phyloP scores from a whole-genome alignment of 2,797 vertebrate genomes.

The Poeciliopsis presidionis region DNA sequence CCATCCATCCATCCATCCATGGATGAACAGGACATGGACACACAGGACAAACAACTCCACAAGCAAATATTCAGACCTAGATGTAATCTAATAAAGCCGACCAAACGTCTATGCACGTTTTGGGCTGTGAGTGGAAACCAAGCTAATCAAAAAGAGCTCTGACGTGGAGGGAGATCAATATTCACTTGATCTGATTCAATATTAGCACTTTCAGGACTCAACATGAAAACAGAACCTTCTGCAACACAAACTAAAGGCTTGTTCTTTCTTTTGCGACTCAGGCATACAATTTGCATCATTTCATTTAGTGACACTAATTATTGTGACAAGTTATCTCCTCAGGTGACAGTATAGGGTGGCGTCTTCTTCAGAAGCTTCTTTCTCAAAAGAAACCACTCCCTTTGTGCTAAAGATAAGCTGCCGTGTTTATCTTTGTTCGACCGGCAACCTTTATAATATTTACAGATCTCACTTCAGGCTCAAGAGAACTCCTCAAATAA shows the following conservation, averaged over 20 bases:
- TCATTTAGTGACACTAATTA: not conserved
- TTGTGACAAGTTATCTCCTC: not conserved
- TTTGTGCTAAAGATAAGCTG: not conserved
- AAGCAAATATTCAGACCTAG: no score
- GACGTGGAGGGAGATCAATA: not conserved
- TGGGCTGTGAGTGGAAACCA: not conserved
- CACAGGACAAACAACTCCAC: no score
- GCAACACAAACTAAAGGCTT: not conserved
- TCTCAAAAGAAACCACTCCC: not conserved
- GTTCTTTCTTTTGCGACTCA: not conserved
- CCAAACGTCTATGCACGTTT: not conserved
- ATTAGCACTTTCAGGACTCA: not conserved
- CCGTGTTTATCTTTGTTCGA: not conserved
- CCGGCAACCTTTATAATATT: not conserved
- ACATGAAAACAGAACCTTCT: not conserved
- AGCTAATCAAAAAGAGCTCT: not conserved
- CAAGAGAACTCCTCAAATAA: not conserved
- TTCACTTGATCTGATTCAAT: not conserved
- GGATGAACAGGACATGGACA: no score
- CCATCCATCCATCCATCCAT: no score
- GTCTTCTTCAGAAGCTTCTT: not conserved
- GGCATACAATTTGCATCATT: not conserved
- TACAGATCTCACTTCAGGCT: not conserved
- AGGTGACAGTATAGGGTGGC: not conserved
- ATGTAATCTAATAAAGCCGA: not conserved